Percentiles rank a stretch among this genome's conserved stretches.
phyloP scores from a whole-genome alignment of 1,140 invertebrate genomes.

The Drosophila pectinifera region DNA sequence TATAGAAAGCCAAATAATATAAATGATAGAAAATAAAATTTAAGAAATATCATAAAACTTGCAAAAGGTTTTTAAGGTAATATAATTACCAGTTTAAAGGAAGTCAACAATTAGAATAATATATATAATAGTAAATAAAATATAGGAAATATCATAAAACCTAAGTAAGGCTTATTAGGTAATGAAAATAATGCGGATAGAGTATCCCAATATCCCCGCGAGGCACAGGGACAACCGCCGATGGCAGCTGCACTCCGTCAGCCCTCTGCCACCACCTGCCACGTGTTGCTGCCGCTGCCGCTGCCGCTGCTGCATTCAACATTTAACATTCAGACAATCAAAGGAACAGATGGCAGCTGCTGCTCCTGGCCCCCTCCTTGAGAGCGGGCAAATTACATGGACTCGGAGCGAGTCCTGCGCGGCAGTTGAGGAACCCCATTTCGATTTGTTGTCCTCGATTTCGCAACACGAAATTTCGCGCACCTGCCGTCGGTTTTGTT shows the following conservation, averaged over 20 bases:
- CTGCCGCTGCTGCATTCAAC: constrained; percentile 12
- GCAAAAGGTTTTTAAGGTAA: neutral
- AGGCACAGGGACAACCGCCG: neutral
- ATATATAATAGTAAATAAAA: no score
- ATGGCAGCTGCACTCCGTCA: constrained; percentile 28
- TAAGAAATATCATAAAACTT: neutral
- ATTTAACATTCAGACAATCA: constrained; percentile 30
- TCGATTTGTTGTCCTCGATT: constrained; percentile 65
- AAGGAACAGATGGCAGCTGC: constrained; percentile 36
- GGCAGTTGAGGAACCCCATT: constrained; percentile 61
- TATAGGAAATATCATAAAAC: neutral
- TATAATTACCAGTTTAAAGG: no score
- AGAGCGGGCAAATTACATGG: constrained; percentile 68
- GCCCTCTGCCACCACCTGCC: constrained; percentile 58
- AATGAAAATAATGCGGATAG: no score
- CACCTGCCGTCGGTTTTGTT: constrained; percentile 61
- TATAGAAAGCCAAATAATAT: no score
- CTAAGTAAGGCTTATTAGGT: no score
- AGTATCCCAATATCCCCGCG: neutral
- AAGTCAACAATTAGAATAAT: no score
- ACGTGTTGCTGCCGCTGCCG: constrained; percentile 45
- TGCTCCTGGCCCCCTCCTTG: constrained; percentile 3
- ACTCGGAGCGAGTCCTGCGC: constrained; percentile 57
- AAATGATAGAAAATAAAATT: neutral
- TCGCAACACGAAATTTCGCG: constrained; percentile 65